These are phyloP conservation scores for Drosophila eugracilis DNA, from an alignment of 1,140 invertebrate species.

Conservation along the genomic window DNA sequence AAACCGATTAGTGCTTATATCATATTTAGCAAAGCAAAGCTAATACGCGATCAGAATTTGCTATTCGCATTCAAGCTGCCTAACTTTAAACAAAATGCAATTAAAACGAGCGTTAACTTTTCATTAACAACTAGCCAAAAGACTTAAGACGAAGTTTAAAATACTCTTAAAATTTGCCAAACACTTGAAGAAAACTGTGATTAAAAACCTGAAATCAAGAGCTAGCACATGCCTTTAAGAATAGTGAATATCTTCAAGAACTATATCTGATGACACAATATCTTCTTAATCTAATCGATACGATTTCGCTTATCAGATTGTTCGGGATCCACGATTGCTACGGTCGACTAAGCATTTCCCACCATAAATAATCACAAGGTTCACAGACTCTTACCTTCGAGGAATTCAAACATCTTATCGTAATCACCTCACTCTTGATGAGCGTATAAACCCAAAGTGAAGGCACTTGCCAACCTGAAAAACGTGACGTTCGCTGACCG, in stretches of 20 bases:
- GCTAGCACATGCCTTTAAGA: neutral
- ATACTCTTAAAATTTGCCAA: neutral
- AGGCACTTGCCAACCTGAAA: conserved; percentile 21
- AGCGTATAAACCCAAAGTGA: neutral
- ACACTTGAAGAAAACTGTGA: neutral
- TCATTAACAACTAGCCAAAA: conserved; percentile 12
- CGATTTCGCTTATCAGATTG: neutral
- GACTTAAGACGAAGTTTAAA: neutral
- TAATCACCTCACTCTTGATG: conserved; percentile 3
- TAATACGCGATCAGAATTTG: conserved; percentile 6
- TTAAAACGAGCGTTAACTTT: conserved; percentile 13
- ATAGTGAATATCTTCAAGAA: neutral
- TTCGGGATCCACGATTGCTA: neutral
- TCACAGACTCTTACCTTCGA: neutral
- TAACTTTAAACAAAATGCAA: conserved; percentile 5
- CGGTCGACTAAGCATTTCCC: conserved; percentile 10
- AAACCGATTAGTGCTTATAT: conserved; percentile 21
- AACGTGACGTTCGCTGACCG: conserved; percentile 56
- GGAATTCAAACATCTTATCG: conserved; percentile 12
- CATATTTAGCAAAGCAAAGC: conserved; percentile 1
- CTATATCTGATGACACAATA: neutral
- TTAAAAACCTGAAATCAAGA: neutral
- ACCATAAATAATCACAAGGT: conserved; percentile 10
- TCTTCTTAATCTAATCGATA: conserved; percentile 23
- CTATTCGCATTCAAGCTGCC: neutral